phyloP scores from a whole-genome alignment of 2,113 vertebrate species.

The Xiphias gladius region DNA sequence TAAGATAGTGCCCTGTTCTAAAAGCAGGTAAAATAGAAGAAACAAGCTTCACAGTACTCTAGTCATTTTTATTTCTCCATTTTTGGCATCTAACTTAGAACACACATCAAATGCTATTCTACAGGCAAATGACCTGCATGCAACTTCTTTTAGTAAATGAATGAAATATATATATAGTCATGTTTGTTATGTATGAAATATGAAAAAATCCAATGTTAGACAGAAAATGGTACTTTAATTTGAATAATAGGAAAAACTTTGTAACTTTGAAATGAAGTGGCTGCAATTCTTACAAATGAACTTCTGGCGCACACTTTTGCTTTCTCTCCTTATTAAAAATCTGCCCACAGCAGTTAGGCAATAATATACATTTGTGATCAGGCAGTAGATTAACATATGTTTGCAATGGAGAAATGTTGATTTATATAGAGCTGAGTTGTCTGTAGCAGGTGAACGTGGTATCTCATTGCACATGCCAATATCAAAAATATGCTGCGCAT shows the following conservation, averaged over 20 bases:
- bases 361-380: conserved; percentile 37
- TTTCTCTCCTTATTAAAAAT: conserved; percentile 16
- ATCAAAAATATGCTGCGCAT: conserved; percentile 77
- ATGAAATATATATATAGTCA: conserved; percentile 46
- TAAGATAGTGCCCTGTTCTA: conserved; percentile 24
- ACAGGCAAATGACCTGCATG: conserved; percentile 77
- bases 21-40: conserved; percentile 34
- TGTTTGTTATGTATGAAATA: conserved; percentile 33
- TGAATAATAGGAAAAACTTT: conserved; percentile 4
- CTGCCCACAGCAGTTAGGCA: conserved; percentile 25
- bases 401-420: conserved; percentile 6
- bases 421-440: conserved; percentile 12
- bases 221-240: conserved; percentile 44
- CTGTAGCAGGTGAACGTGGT: conserved; percentile 25
- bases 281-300: conserved; percentile 12
- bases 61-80: conserved; percentile 59
- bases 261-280: not conserved
- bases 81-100: conserved; percentile 43
- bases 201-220: conserved; percentile 48
- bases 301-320: conserved; percentile 15
- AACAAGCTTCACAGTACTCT: conserved; percentile 46
- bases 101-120: conserved; percentile 67
- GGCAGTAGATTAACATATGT: conserved; percentile 39
- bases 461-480: conserved; percentile 68
- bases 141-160: conserved; percentile 57